phyloP scores from a whole-genome alignment of 1,140 invertebrate species.

The Temnothorax nylanderi region DNA sequence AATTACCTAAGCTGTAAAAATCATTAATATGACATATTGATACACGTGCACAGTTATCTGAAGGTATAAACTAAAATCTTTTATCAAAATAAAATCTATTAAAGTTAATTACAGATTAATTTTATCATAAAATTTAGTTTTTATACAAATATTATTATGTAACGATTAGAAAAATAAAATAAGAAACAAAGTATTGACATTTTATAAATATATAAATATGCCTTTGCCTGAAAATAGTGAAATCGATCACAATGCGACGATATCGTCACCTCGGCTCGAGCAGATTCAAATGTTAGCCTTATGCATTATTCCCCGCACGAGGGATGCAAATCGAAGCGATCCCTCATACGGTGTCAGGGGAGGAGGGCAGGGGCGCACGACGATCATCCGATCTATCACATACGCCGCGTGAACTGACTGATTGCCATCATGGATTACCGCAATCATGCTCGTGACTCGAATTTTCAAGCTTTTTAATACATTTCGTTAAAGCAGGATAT shows the following conservation, averaged over 20 bases:
- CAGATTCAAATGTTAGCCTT: slow-evolving; percentile 36
- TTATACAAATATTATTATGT: not conserved
- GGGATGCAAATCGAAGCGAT: slow-evolving; percentile 78
- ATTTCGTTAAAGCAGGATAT: not conserved
- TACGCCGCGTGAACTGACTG: slow-evolving; percentile 70
- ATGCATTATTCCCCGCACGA: slow-evolving; percentile 77
- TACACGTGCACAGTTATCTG: no score
- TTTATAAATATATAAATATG: not conserved
- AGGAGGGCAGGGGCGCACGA: slow-evolving; percentile 28
- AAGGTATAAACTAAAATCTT: no score
- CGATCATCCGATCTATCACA: slow-evolving; percentile 68
- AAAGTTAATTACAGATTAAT: not conserved
- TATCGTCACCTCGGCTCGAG: slow-evolving; percentile 52
- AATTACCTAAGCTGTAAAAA: no score
- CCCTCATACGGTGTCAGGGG: slow-evolving; percentile 59
- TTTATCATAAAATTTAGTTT: not conserved
- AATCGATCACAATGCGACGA: slow-evolving; percentile 30
- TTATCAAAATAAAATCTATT: not conserved
- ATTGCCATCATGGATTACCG: slow-evolving; percentile 74
- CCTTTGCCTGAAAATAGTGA: not conserved
- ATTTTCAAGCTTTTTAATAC: slow-evolving; percentile 45
- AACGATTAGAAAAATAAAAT: not conserved
- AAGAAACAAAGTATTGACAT: not conserved
- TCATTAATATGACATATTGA: no score
- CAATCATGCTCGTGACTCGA: slow-evolving; percentile 76